Evolutionary conservation across 2,797 vertebrate genomes (phyloP), one percentile per base, ranked within the genome.

Genomic region (Acridotheres tristis): DNA sequence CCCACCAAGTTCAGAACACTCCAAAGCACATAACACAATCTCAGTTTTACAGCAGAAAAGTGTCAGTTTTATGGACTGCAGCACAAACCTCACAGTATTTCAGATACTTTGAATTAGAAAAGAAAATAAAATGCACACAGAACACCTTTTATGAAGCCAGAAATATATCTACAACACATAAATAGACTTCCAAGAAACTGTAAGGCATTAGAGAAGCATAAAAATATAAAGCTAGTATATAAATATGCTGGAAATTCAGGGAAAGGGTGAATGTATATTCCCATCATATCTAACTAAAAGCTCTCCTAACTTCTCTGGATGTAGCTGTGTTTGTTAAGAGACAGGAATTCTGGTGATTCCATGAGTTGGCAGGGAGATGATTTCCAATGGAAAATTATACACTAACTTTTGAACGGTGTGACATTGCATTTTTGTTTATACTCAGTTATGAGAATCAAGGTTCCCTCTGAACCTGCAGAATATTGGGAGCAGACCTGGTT

Each of bases 281-380:
- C 32, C 50, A 62, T 22, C 13, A 30, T 11, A 20, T 23, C 13
- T 47, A 88, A 69, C 10, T 47, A 21, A 71, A 75, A 83, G 2
- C 13, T 47, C 22, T 17, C 14, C 26, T 34, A 9, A 63, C 16
- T 36, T 63, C 30, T 34, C 1, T 38, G 21, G 40, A 2, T 53
- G 17, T 3, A 20, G 29, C 3, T 58, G 22, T 16, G 14, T 21
- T 11, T 1, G 4, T 9, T n/a, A 30, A 0, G 2, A 72, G 40
- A 40, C 38, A 38, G 47, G 63, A 54, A 38, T 40, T 17, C 8
- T 0, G 1, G 6, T 36, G 40, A 88, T 62, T 68, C 32, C n/a
- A 30, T 27, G 13, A 68, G 55, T 14, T 5, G 7, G 5, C 54
- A 61, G 53, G 51, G 63, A 59, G 72, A 26, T 16, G 8, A 45